Evolutionary conservation across 1,140 invertebrate genomes (phyloP), one percentile per base, ranked within the genome.

Genomic region (Conopomorpha cramerella): DNA sequence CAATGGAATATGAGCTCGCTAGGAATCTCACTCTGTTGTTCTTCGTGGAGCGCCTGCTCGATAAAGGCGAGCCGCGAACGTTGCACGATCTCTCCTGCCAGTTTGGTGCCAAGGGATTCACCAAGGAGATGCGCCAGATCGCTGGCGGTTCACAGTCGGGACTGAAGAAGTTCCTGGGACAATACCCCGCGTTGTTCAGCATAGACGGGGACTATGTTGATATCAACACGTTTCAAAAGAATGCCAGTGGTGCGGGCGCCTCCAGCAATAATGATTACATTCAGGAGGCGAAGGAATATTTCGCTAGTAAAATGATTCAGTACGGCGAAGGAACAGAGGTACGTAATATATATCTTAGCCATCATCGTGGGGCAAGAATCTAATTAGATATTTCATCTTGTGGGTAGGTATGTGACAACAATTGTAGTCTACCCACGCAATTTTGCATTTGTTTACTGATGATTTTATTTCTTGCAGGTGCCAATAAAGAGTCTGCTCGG

Each of bases 1-100:
- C 90, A 64, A 88, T 90, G 65, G 92, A 95, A 74, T 96, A 96
- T 77, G 94, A 96, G 82, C 83, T 90, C 71, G 89, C 92, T 45
- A 83, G 92, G 60, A 96, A 98, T 66, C 88, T 94, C 84, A 97
- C 95, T 38, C 81, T 98, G 41, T 83, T 98, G 50, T 98, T 98
- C 77, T 97, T 97, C 77, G 88, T 97, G 55, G 95, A 98, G 77
- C 87, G 93, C 60, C 80, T 98, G 36, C 84, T 97, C 81, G 93
- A 96, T 67, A 96, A 95, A 79, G 89, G 90, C 41, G 92, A 93
- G 67, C 92, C 92, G 38, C 84, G 95, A 60, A 96, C 94, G 29
- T 81, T 98, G 45, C 95, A 98, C 73, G 95, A 98, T 80, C 82
- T 98, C 38, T 95, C 92, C 59, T 98, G 95, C 78, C 93, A 96